Percentiles rank a stretch among this genome's conserved stretches.
phyloP scores from a whole-genome alignment of 2,113 vertebrate species.

The Rhabdornis inornatus region DNA sequence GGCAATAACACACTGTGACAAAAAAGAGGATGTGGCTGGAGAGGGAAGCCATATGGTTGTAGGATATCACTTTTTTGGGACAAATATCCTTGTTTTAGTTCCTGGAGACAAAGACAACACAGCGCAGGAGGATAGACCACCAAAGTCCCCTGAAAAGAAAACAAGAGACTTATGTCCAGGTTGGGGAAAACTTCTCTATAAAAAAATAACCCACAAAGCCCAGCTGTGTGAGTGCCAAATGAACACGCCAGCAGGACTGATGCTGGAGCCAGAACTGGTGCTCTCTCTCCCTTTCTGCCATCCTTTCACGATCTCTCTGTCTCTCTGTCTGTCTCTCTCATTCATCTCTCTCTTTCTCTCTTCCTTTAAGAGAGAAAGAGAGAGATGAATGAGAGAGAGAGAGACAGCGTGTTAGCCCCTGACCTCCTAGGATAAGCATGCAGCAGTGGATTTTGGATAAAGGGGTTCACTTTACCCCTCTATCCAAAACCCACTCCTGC shows the following conservation, averaged over 20 bases:
- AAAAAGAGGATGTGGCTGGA: not conserved
- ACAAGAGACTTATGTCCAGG: not conserved
- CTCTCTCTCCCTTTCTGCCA: not conserved
- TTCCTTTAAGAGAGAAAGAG: too few relatives aligned
- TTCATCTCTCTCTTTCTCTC: not conserved
- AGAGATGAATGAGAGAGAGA: too few relatives aligned
- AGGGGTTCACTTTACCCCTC: not conserved
- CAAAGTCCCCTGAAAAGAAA: not conserved
- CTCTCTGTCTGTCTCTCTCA: not conserved
- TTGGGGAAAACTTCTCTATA: not conserved
- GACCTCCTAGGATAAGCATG: too few relatives aligned
- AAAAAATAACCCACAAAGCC: not conserved
- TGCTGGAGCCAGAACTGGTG: not conserved
- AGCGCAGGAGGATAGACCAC: not conserved
- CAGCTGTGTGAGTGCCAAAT: not conserved
- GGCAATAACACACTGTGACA: not conserved
- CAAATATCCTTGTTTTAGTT: not conserved
- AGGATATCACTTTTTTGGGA: not conserved
- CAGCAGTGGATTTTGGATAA: too few relatives aligned
- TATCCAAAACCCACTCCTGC: not conserved
- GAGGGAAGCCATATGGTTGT: not conserved
- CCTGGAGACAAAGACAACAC: not conserved
- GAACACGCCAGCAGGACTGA: too few relatives aligned
- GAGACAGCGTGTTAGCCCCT: too few relatives aligned
- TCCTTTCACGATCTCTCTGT: too few relatives aligned